Percentiles rank a stretch among this genome's conserved stretches.
phyloP scores from a whole-genome alignment of 2,888 invertebrate species.

The Cepaea hortensis region DNA sequence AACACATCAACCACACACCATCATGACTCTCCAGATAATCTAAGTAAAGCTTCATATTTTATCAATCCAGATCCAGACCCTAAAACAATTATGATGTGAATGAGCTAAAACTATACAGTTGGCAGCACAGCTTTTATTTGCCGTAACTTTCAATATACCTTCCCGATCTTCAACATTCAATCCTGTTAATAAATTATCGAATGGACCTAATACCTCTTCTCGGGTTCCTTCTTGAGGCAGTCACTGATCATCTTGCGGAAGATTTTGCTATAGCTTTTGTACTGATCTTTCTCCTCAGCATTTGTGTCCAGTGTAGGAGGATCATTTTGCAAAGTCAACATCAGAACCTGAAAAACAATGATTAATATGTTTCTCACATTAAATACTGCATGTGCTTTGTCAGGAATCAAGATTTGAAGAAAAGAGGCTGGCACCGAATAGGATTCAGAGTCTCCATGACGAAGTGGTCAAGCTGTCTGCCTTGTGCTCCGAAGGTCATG shows the following conservation, averaged over 20 bases:
- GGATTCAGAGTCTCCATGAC: no score
- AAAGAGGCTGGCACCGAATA: no score
- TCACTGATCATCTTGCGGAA: slow-evolving; percentile 96
- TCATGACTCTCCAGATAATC: background rate
- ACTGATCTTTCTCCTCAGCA: slow-evolving; percentile 97
- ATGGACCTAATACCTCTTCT: slow-evolving; percentile 82
- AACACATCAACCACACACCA: no score
- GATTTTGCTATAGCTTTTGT: slow-evolving; percentile 97
- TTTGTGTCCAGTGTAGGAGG: slow-evolving; percentile 96
- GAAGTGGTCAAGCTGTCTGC: no score
- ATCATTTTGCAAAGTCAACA: slow-evolving; percentile 98
- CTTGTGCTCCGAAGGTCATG: no score
- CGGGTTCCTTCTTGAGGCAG: slow-evolving; percentile 96
- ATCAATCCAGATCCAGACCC: background rate
- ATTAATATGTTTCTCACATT: background rate
- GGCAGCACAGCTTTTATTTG: background rate
- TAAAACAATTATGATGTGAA: background rate
- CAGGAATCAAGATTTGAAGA: background rate
- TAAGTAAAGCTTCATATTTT: background rate
- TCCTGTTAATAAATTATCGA: no score
- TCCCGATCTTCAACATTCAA: no score
- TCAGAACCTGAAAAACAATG: slow-evolving; percentile 81
- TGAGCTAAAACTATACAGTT: background rate
- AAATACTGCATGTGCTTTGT: background rate
- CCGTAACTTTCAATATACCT: no score